Percentiles rank a stretch among this genome's conserved stretches.
Evolutionary conservation across 2,113 vertebrate genomes (phyloP).

Genomic region (Hippopotamus amphibius): DNA sequence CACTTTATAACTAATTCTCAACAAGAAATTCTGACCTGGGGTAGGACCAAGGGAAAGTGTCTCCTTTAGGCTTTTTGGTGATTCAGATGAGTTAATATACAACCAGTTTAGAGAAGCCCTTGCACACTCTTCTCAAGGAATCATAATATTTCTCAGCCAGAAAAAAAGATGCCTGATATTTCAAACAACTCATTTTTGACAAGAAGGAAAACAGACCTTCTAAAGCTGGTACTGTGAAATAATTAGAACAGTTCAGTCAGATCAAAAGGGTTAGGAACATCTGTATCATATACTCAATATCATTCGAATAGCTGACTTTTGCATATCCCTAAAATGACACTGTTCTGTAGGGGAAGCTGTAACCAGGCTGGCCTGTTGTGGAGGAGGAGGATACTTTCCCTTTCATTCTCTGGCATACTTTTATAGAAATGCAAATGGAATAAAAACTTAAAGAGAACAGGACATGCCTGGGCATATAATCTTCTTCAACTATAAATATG

Average conservation of each 20-base stretch:
- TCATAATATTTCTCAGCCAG: neutral
- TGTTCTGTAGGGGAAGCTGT: neutral
- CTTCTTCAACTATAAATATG: neutral
- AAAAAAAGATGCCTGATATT: neutral
- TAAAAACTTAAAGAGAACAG: neutral
- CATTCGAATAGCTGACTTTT: neutral
- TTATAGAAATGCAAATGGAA: neutral
- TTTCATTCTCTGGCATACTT: neutral
- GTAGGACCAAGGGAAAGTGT: neutral
- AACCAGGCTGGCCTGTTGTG: neutral
- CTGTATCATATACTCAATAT: neutral
- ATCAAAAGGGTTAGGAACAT: neutral
- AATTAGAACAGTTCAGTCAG: neutral
- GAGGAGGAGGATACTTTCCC: neutral
- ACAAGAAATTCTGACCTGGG: neutral
- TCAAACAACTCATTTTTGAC: neutral
- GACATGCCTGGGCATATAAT: neutral
- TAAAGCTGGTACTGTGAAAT: neutral
- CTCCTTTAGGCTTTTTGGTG: neutral
- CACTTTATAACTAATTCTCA: neutral
- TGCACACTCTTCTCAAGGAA: neutral
- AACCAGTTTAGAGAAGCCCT: neutral
- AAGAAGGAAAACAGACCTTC: neutral
- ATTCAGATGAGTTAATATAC: neutral
- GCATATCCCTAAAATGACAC: neutral